Evolutionary conservation across 1,140 invertebrate genomes (phyloP), one percentile per base, ranked within the genome.

Genomic region (Lordiphosa clarofinis): DNA sequence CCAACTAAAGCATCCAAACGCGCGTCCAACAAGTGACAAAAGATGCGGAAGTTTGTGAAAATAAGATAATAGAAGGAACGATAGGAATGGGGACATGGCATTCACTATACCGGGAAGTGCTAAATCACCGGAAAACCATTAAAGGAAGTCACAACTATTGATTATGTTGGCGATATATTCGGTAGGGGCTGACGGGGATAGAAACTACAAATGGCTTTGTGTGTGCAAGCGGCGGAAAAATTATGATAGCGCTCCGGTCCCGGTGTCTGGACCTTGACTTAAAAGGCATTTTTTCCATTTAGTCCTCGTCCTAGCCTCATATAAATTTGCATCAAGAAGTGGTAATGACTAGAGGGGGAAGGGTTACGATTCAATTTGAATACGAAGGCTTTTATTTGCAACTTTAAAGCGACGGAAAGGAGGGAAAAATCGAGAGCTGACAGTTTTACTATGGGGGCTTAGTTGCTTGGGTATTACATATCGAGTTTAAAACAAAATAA

Each of bases 81-180:
- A 38, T 52, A 38, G 12, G 21, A 44, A 62, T 15, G 44, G 42
- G 38, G 21, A 24, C 21, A 24, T 24, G 21, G 21, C 21, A 24
- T 24, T 4, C 4, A 24, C 21, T 24, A 2, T 24, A 24, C 21
- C 21, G 55, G 73, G 11, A 39, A 9, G 31, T 24, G 21, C 21
- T 78, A 71, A 74, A 78, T 78, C 71, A 78, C 73, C 73, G 73
- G 73, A 74, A 78, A 74, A 70, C 73, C 73, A 74, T 78, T 78
- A 78, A 78, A 69, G 73, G 67, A 73, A 78, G 71, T 74, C 73
- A 78, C 67, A 78, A 78, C 73, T 78, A 78, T 74, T 78, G 73
- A 78, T 78, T 78, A 78, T 74, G 73, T 63, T 53, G 67, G 55
- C 38, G 38, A n/a, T n/a, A n/a, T n/a, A n/a, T n/a, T n/a, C n/a